Evolutionary conservation across 2,797 vertebrate genomes (phyloP), one percentile per base, ranked within the genome.

Genomic region (Myoxocephalus aenaeus): DNA sequence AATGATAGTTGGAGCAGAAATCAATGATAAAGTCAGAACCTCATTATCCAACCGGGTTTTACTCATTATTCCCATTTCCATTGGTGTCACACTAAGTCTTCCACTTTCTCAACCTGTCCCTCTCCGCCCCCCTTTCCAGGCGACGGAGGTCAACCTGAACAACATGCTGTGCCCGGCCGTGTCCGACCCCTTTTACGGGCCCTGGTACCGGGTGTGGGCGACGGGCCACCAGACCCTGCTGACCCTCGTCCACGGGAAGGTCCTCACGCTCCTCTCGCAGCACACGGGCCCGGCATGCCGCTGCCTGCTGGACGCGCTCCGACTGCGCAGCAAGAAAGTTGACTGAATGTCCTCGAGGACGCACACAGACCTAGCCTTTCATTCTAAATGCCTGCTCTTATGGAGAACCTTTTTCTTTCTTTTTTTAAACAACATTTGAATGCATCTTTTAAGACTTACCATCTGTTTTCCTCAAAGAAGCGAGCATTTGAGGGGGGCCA

Each of bases 151-250:
- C 89, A 99, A 99, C 93, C 94, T 99, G 92, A 99, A 99, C 96
- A 99, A 99, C 95, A 99, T 99, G 98, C 93, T 99, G 90, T 99
- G 98, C 87, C 98, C 98, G 25, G 98, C 98, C 0, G 94, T 99
- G 92, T 99, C 98, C 2, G 98, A 99, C 77, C 98, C 98, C 53
- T 99, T 99, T 79, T 99, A 99, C 58, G 98, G 98, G 71, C 98
- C 96, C 7, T 98, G 97, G 98, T 99, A 99, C 92, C 95, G 98
- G 67, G 94, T 99, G 64, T 99, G 97, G 97, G 98, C 98, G 6
- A 95, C 96, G 1, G 98, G 96, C 83, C 98, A 99, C 94, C 98
- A 99, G 95, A 99, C 98, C 50, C 67, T 97, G 84, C 96, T 99
- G 94, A 99, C 97, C n/a, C 95, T 99, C 90, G 79, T 96, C 34